phyloP scores from a whole-genome alignment of 2,113 vertebrate genomes.

The Probosciger aterrimus region DNA sequence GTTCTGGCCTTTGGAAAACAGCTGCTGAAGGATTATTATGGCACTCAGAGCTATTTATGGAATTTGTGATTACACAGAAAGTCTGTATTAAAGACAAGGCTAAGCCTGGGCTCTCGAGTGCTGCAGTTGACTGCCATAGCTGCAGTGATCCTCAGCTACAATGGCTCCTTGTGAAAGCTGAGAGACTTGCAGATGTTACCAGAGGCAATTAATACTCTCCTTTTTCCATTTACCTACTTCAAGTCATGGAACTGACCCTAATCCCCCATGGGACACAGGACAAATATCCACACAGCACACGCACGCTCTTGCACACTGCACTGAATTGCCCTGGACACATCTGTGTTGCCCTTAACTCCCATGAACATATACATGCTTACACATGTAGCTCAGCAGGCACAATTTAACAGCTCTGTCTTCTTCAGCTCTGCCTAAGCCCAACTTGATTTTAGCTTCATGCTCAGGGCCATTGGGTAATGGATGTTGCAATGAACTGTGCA shows the following conservation, averaged over 20 bases:
- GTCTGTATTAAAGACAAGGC: not conserved
- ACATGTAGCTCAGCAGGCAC: not conserved
- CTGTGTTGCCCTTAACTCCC: not conserved
- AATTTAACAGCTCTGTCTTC: not conserved
- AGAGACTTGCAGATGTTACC: not conserved
- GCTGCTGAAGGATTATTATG: not conserved
- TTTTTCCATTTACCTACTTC: not conserved
- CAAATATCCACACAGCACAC: not conserved
- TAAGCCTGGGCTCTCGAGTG: not conserved
- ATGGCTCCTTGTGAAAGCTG: not conserved
- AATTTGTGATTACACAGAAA: not conserved
- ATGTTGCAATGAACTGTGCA: not conserved
- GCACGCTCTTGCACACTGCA: not conserved
- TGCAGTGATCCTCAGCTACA: not conserved
- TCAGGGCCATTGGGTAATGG: not conserved
- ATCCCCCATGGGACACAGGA: not conserved
- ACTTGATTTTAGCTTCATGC: not conserved
- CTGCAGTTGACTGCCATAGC: not conserved
- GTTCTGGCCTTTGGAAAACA: not conserved
- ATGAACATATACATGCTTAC: not conserved
- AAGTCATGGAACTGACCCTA: not conserved
- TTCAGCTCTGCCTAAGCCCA: not conserved
- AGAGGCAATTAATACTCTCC: not conserved
- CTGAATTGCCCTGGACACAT: not conserved
- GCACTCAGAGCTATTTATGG: not conserved